Evolutionary conservation across 2,888 invertebrate species (phyloP).

Genomic region (Amorpha juglandis): DNA sequence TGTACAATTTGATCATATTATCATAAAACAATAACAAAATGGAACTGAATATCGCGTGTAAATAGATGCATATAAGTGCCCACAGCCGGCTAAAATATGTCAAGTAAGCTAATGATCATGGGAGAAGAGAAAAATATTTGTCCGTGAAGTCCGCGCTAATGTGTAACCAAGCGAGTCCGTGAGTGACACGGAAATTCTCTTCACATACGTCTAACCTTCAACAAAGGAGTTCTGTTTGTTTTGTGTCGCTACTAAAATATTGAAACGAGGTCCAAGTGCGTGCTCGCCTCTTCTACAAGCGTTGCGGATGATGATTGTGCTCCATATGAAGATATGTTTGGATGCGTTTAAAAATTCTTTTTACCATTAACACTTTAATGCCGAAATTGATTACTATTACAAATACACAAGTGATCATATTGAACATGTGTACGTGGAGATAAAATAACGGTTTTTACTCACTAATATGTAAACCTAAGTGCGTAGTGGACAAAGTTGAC

Average conservation of each 20-base stretch:
- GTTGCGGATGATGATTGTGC: slow-evolving; percentile 43
- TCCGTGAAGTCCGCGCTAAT: slow-evolving; percentile 68
- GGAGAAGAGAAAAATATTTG: slow-evolving; percentile 81
- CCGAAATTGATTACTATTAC: no score
- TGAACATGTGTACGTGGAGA: background rate
- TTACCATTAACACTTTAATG: background rate
- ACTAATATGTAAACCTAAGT: no score
- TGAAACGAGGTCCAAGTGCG: slow-evolving; percentile 74
- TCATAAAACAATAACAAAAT: no score
- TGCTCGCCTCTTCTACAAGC: slow-evolving; percentile 65
- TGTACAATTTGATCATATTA: no score
- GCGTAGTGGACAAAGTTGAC: background rate
- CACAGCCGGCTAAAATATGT: slow-evolving; percentile 46
- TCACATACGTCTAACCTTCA: slow-evolving; percentile 81
- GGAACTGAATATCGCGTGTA: background rate
- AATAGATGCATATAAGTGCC: slow-evolving; percentile 57
- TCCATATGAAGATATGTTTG: slow-evolving; percentile 47
- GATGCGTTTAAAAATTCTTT: no score
- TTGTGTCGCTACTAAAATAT: slow-evolving; percentile 83
- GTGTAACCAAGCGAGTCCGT: slow-evolving; percentile 69
- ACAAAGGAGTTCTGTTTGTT: slow-evolving; percentile 80
- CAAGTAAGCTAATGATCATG: slow-evolving; percentile 65
- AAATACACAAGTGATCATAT: no score
- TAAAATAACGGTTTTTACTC: background rate
- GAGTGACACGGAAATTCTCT: slow-evolving; percentile 81